A percentile compares a stretch with the other conserved stretches of the same genome.
These are phyloP conservation scores for Parelbella ahira DNA, from an alignment of 2,888 invertebrate species.

Conservation along the genomic window DNA sequence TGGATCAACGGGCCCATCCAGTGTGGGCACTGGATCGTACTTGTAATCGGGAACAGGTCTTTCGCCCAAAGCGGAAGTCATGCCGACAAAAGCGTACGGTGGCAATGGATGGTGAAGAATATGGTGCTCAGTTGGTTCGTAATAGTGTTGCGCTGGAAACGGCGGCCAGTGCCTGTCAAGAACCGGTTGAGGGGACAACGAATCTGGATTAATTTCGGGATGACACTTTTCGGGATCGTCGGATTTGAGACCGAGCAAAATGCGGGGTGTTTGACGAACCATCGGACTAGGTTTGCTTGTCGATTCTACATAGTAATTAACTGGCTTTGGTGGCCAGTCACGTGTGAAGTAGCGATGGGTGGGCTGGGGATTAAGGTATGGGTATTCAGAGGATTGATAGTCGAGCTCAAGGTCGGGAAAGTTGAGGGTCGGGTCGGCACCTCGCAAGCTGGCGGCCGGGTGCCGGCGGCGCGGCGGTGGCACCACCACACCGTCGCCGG, in stretches of 20 bases:
- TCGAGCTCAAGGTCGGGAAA: constrained; percentile 40
- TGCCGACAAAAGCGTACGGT: constrained; percentile 65
- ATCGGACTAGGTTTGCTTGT: constrained; percentile 50
- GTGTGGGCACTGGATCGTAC: constrained; percentile 60
- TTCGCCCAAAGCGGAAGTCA: constrained; percentile 68
- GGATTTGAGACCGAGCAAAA: constrained; percentile 64
- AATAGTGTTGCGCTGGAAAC: constrained; percentile 69
- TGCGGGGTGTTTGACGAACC: constrained; percentile 56
- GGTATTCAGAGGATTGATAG: constrained; percentile 27
- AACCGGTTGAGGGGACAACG: constrained; percentile 59
- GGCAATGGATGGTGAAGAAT: constrained; percentile 61
- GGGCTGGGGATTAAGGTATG: constrained; percentile 56
- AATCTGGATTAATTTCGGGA: constrained; percentile 60
- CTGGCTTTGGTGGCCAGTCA: constrained; percentile 65
- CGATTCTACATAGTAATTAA: constrained; percentile 68
- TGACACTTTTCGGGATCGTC: constrained; percentile 56
- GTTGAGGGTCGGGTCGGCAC: constrained; percentile 63
- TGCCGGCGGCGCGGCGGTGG: constrained; percentile 74
- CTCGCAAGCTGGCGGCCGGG: constrained; percentile 72
- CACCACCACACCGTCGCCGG: constrained; percentile 81
- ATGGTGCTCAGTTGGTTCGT: constrained; percentile 58
- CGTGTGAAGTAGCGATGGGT: constrained; percentile 63
- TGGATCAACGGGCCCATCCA: constrained; percentile 66
- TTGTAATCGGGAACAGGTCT: constrained; percentile 65
- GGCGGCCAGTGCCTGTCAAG: constrained; percentile 71